These are phyloP conservation scores for Myopa testacea DNA, from an alignment of 2,888 invertebrate genomes.

Conservation along the genomic window DNA sequence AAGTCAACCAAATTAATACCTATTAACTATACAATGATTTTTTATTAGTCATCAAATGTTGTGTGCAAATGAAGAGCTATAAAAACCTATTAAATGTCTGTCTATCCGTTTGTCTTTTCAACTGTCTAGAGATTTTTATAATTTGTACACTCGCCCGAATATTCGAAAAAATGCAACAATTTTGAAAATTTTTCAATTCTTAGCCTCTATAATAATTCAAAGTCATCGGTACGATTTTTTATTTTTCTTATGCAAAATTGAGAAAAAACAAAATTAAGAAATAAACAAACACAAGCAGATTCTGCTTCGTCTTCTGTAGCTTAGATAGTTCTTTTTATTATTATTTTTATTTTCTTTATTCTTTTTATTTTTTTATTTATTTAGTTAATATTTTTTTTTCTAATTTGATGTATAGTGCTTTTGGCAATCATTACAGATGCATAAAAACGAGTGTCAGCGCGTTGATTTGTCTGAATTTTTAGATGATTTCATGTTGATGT, in stretches of 20 bases:
- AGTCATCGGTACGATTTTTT: slow-evolving; percentile 62
- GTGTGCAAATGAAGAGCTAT: slow-evolving; percentile 14
- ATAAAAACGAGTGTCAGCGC: slow-evolving; percentile 45
- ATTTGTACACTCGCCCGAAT: slow-evolving; percentile 17
- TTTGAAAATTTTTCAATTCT: slow-evolving; percentile 51
- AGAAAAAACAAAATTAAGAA: neutral
- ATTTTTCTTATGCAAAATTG: slow-evolving; percentile 41
- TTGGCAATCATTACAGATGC: slow-evolving; percentile 42
- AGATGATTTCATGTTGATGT: slow-evolving; percentile 27
- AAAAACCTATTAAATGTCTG: slow-evolving; percentile 16
- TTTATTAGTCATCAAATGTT: slow-evolving; percentile 17
- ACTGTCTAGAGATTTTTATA: slow-evolving; percentile 19
- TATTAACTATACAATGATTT: neutral
- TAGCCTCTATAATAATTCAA: slow-evolving; percentile 61
- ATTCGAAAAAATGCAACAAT: slow-evolving; percentile 22
- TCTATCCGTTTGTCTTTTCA: slow-evolving; percentile 11
- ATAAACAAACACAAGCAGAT: neutral
- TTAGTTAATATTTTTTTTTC: neutral
- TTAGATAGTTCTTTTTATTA: neutral
- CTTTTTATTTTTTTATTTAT: slow-evolving; percentile 40
- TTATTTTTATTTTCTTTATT: slow-evolving; percentile 16
- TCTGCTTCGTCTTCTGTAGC: no score
- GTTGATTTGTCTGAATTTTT: slow-evolving; percentile 40
- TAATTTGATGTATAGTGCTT: slow-evolving; percentile 12
- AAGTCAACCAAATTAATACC: neutral